Conservation (phyloP, 2,113 vertebrate species). For the Neotoma lepida region DNA sequence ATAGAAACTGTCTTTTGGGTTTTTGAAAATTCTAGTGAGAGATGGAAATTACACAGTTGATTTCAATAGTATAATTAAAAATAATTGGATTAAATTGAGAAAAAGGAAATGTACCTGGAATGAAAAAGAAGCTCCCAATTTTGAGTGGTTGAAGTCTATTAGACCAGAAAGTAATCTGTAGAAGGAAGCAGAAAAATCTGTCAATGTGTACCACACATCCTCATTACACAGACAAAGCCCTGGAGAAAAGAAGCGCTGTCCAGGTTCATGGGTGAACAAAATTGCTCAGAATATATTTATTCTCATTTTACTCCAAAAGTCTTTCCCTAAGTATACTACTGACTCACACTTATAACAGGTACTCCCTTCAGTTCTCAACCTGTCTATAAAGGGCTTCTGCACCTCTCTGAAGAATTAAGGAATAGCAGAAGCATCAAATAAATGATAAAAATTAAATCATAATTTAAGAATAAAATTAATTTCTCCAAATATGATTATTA, state of each 20-base stretch:
- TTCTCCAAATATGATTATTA: not conserved
- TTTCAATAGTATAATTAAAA: constrained; percentile 66
- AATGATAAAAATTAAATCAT: not conserved
- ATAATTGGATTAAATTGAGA: constrained; percentile 63
- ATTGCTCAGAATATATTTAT: not conserved
- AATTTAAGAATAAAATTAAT: constrained; percentile 18
- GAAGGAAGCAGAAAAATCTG: not conserved
- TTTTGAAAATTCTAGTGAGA: constrained; percentile 51
- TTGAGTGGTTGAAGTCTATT: constrained; percentile 19
- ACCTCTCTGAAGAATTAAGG: not conserved
- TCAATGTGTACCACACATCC: not conserved
- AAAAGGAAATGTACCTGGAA: constrained; percentile 54
- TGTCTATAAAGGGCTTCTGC: not conserved
- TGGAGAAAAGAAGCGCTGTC: not conserved
- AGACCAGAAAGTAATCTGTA: constrained; percentile 1
- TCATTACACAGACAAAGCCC: not conserved
- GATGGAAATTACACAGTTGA: constrained; percentile 63
- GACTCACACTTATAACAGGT: not conserved
- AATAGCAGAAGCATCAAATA: constrained; percentile 13
- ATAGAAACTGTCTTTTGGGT: constrained; percentile 9
- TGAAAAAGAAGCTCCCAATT: constrained; percentile 36
- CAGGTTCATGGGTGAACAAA: not conserved
- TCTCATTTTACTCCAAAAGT: not conserved
- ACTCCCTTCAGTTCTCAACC: not conserved
- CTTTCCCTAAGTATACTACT: not conserved